phyloP scores from a whole-genome alignment of 37 sponge, comb jelly and placozoan genomes.

The Crambe crambe region DNA sequence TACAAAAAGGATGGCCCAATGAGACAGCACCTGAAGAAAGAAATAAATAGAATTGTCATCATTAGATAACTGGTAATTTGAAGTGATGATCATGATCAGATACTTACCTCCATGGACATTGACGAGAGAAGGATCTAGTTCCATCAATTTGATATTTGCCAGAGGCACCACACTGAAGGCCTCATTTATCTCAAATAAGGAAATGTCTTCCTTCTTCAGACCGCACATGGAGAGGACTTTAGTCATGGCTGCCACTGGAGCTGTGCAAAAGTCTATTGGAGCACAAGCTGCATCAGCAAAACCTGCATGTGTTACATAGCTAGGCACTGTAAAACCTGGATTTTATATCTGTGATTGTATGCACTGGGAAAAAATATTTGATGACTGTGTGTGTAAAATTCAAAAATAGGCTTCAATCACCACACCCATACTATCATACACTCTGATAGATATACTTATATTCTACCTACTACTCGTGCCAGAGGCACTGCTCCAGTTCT shows the following conservation, averaged over 20 bases:
- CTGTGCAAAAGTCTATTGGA: conserved; percentile 97
- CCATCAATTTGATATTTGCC: conserved; percentile 89
- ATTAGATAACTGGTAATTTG: background rate
- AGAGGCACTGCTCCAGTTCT: conserved; percentile 68
- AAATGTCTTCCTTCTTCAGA: conserved; percentile 81
- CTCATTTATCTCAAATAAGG: conserved; percentile 94
- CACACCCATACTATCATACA: no score
- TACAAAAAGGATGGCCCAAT: conserved; percentile 96
- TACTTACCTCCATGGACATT: conserved; percentile 84
- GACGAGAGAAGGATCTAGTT: conserved; percentile 58
- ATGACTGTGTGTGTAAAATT: no score
- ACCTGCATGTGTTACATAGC: no score
- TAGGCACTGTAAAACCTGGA: no score
- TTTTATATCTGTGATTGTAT: no score
- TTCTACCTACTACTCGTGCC: conserved; percentile 84
- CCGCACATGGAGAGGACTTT: conserved; percentile 66
- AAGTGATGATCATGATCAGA: no score
- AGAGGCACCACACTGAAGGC: conserved; percentile 95
- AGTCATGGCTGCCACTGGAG: conserved; percentile 91
- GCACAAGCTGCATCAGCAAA: conserved; percentile 91
- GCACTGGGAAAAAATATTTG: no score
- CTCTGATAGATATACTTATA: no score
- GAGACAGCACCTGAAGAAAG: conserved; percentile 82
- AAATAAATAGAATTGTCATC: no score
- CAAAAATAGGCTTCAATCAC: no score